Evolutionary conservation across 2,113 vertebrate species (phyloP), one percentile per base, ranked within the genome.

Genomic region (Tiliqua scincoides): DNA sequence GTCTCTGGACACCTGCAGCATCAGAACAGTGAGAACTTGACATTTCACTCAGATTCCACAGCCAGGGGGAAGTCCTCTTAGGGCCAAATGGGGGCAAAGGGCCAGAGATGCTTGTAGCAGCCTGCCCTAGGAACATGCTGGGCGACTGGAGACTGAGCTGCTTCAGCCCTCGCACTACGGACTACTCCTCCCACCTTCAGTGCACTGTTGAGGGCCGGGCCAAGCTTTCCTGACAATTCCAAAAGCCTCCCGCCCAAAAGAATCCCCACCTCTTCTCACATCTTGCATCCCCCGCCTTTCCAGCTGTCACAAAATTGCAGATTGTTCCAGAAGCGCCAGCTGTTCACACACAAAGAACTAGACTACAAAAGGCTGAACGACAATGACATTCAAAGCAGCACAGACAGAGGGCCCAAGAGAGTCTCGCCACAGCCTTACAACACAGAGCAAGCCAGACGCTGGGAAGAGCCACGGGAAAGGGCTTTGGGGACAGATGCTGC

Each of bases 341-440:
- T 48, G 54, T 43, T 84, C 90, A 82, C 54, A 85, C 20, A 79
- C 15, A 89, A 75, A 67, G 23, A 63, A 62, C 74, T 0, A 0
- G n/a, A 2, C 87, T 72, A 71, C 43, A 70, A 3, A 57, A 85
- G 88, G 40, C n/a, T 20, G 84, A 85, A 70, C 12, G 30, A 57
- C 82, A 83, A 72, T 0, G 78, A 73, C 48, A 52, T 25, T 87
- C 67, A 52, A 82, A 89, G 80, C 27, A 23, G 23, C 10, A 2
- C 14, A 23, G 12, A 84, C 63, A 20, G 32, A 43, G 10, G 82
- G 62, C 2, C 20, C 17, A 0, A 0, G n/a, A n/a, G 62, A 90
- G 67, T 65, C 15, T 4, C 85, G 82, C 17, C 18, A 81, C 27
- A 79, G 27, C 71, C 21, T 81, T 0, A 86, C 21, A 62, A 61